Percentiles rank a stretch among this genome's conserved stretches.
Conservation (phyloP, 2,797 vertebrate genomes). For the Acestrorhynchus altus region DNA sequence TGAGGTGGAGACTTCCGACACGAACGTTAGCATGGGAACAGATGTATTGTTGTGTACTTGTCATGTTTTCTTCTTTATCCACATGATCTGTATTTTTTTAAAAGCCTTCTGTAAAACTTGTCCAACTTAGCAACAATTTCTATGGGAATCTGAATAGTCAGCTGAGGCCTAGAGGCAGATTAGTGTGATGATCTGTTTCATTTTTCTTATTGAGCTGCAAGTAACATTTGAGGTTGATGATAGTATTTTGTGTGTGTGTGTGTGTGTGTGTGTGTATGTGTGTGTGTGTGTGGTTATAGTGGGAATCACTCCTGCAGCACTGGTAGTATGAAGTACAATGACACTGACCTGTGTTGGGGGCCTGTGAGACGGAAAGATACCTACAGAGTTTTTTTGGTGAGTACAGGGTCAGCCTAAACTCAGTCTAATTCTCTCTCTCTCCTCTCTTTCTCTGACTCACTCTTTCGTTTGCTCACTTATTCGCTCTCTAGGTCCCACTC, state of each 20-base stretch:
- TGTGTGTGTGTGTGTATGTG: constrained; percentile 15
- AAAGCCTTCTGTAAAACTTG: neutral
- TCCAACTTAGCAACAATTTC: neutral
- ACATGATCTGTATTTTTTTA: no score
- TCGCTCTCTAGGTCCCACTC: neutral
- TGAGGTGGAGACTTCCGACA: no score
- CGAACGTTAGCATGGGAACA: no score
- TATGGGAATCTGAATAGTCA: no score
- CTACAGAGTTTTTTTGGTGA: constrained; percentile 94
- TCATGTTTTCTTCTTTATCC: no score
- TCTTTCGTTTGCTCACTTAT: no score
- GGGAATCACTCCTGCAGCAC: constrained; percentile 89
- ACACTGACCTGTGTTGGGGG: constrained; percentile 94
- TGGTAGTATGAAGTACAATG: constrained; percentile 86
- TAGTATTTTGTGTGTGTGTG: constrained; percentile 25
- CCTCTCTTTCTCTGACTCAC: neutral
- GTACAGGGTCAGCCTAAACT: constrained; percentile 56
- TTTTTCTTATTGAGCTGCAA: neutral
- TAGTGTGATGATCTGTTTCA: neutral
- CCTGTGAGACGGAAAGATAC: constrained; percentile 87
- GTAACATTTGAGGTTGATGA: neutral
- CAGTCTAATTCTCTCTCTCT: neutral
- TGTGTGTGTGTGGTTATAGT: constrained; percentile 59
- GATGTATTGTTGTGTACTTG: no score
- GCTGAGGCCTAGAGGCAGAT: no score